Evolutionary conservation across 2,888 invertebrate species (phyloP).

Genomic region (Platerodrilus igneus): DNA sequence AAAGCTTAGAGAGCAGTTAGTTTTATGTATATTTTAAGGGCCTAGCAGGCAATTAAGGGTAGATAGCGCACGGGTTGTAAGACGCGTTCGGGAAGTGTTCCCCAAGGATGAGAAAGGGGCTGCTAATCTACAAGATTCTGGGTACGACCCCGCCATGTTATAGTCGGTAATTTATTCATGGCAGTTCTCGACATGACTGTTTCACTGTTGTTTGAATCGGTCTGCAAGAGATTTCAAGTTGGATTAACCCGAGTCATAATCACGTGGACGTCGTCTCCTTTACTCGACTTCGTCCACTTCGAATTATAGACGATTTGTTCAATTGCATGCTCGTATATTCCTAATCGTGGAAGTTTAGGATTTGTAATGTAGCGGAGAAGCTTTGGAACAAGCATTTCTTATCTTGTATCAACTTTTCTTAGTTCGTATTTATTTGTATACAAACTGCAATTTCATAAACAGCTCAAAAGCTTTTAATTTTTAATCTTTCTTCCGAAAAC

Average conservation of each 20-base stretch:
- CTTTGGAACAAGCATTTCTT: too few species aligned
- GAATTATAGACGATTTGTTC: conserved; percentile 25
- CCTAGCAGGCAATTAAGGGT: conserved; percentile 34
- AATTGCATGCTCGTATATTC: conserved; percentile 14
- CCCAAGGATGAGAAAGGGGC: conserved; percentile 39
- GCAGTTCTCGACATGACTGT: conserved; percentile 45
- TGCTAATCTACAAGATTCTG: conserved; percentile 43
- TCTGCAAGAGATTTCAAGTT: conserved; percentile 46
- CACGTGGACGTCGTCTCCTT: conserved; percentile 32
- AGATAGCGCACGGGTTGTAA: conserved; percentile 38
- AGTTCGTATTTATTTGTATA: too few species aligned
- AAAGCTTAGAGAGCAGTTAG: conserved; percentile 39
- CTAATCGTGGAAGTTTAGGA: conserved; percentile 9
- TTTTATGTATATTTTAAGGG: conserved; percentile 41
- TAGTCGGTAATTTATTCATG: conserved; percentile 46
- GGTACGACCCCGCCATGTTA: conserved; percentile 38
- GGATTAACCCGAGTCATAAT: conserved; percentile 46
- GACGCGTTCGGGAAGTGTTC: conserved; percentile 45
- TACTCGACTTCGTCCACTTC: conserved; percentile 23
- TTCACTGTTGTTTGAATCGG: conserved; percentile 46
- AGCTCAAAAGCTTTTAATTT: too few species aligned
- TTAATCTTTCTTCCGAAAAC: too few species aligned
- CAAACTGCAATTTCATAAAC: too few species aligned
- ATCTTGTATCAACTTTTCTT: too few species aligned
- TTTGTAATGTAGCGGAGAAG: too few species aligned